Evolutionary conservation across 1,140 invertebrate species (phyloP).

Genomic region (Halotydeus destructor): DNA sequence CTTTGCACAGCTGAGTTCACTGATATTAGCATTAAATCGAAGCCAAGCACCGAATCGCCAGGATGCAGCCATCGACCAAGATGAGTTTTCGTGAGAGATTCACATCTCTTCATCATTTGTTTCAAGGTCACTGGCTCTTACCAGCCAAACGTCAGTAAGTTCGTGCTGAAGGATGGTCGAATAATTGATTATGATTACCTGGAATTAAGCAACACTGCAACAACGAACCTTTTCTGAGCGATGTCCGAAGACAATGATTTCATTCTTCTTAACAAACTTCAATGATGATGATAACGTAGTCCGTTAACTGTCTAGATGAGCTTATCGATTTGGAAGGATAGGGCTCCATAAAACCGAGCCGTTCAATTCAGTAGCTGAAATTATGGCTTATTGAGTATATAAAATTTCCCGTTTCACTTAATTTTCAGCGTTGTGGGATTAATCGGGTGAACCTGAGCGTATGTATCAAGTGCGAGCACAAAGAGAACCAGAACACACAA

Average conservation of each 20-base stretch:
- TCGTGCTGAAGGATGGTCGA: slow-evolving; percentile 44
- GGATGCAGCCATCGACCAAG: slow-evolving; percentile 76
- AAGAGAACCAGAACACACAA: no score
- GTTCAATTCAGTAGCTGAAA: slow-evolving; percentile 68
- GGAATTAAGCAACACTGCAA: not conserved
- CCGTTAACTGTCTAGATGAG: slow-evolving; percentile 67
- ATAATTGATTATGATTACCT: no score
- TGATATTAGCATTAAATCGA: slow-evolving; percentile 81
- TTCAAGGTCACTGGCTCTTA: slow-evolving; percentile 68
- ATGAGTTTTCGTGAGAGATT: slow-evolving; percentile 73
- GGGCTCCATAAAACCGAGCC: slow-evolving; percentile 59
- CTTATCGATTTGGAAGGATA: slow-evolving; percentile 64
- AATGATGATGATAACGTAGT: slow-evolving; percentile 89
- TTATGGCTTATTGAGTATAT: slow-evolving; percentile 2
- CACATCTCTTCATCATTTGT: slow-evolving; percentile 51
- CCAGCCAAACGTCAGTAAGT: slow-evolving; percentile 79
- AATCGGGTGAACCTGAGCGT: no score
- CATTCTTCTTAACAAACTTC: slow-evolving; percentile 54
- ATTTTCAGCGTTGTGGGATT: no score
- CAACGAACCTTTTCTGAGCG: slow-evolving; percentile 11
- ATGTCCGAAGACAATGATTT: slow-evolving; percentile 24
- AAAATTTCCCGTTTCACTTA: slow-evolving; percentile 19
- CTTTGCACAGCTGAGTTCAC: slow-evolving; percentile 68
- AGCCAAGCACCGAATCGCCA: slow-evolving; percentile 79
- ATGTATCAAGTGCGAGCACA: no score